Base-by-base conservation (phyloP, 2,888 invertebrate species). In the Toxonevra muliebris region DNA sequence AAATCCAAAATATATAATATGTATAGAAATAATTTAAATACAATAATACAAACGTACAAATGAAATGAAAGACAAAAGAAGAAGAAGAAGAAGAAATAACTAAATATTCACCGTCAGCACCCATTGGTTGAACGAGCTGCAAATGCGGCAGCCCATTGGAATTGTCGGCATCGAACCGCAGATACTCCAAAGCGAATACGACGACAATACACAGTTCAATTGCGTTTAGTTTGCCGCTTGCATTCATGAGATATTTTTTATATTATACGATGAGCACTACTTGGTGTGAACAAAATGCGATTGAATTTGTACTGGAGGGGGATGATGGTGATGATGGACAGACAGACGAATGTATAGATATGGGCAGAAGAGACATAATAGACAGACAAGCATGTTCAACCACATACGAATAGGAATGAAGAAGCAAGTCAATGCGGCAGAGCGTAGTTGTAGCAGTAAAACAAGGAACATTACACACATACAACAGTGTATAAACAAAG, bases 311-410 rank as follows among this genome's bases (percentile, higher is more conserved):
- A 63, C 65, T 61, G 42, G 17, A 45, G 61, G 69, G 15, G 42
- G 17, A 42, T 55, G 54, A 19, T 61, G 65, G 30, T 30, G 30
- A 30, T 30, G 30, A 30, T 30, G 58, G 73, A 61, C 71, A 43
- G 50, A 58, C 65, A 61, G 69, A 71, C 71, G 75, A 76, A 74
- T 77, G 75, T 78, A 76, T 79, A 75, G 13, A 48, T 48, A 30
- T 30, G 30, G 30, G 30, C 30, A 30, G 30, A 30, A 30, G 30
- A 30, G 30, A 30, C 30, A 30, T 30, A 30, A 30, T 30, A 30
- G 30, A 30, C 30, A 30, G 30, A 30, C 30, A 7, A 30, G 30
- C 30, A 30, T 30, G 30, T 30, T 30, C 30, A 73, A 73, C 75
- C 75, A 75, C 77, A 76, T 78, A 79, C 73, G 68, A 59, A 20